Percentiles rank a stretch among this genome's conserved stretches.
phyloP scores from a whole-genome alignment of 37 sponge, comb jelly and placozoan genomes.

The Beroe forskalii region DNA sequence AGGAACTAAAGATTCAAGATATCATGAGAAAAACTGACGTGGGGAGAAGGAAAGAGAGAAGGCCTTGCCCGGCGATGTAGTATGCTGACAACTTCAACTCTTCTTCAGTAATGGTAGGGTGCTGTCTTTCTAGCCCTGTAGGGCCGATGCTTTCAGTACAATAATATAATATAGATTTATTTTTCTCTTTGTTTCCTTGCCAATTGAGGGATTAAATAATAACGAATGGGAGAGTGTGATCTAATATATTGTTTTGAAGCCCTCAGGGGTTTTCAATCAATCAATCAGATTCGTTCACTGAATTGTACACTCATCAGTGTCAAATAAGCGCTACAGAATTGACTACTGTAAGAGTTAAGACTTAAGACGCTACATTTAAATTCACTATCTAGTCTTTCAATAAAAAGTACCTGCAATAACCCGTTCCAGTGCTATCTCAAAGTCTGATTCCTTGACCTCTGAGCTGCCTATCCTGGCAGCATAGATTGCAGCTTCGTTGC shows the following conservation, averaged over 20 bases:
- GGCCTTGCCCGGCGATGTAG: conserved; percentile 25
- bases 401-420: conserved; percentile 48
- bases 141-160: no score
- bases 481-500: conserved; percentile 52
- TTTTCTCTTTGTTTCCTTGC: no score
- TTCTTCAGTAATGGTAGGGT: conserved; percentile 16
- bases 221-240: not conserved
- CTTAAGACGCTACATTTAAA: no score
- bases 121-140: not conserved
- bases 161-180: no score
- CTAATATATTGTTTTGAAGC: not conserved
- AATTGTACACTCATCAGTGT: no score
- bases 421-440: conserved; percentile 35
- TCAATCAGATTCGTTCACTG: no score
- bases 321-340: no score
- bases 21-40: conserved; percentile 20
- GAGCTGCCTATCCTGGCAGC: not conserved
- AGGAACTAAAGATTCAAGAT: no score
- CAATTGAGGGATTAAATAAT: no score
- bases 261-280: not conserved
- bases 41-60: not conserved
- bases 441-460: not conserved
- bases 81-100: not conserved
- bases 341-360: no score
- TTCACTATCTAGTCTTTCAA: no score